These are phyloP conservation scores for Digitonthophagus gazella DNA, from an alignment of 2,888 invertebrate species.

Conservation along the genomic window DNA sequence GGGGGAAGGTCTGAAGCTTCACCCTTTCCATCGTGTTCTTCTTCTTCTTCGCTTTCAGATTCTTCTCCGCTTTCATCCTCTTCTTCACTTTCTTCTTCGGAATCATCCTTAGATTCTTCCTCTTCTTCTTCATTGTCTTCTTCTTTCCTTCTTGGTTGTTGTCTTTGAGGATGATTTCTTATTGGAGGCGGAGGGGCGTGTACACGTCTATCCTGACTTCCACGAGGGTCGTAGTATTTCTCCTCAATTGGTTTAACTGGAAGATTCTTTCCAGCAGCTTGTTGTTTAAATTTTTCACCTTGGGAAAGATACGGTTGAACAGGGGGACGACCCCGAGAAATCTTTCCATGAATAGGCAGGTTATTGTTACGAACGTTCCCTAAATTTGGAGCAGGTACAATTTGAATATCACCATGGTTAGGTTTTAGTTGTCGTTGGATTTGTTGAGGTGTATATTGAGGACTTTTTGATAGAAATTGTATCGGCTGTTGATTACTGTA, in stretches of 20 bases:
- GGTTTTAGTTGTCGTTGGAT: background rate
- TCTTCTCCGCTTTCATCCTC: constrained; percentile 29
- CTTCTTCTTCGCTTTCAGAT: constrained; percentile 27
- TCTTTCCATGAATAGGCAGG: background rate
- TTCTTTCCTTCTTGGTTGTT: constrained; percentile 25
- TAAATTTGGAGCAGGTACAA: background rate
- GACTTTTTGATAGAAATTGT: background rate
- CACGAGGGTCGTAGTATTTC: background rate
- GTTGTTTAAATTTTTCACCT: background rate
- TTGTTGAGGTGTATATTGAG: background rate
- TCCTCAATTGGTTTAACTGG: background rate
- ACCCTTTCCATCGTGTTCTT: constrained; percentile 27
- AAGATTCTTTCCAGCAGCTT: background rate
- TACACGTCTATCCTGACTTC: background rate
- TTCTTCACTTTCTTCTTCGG: constrained; percentile 30
- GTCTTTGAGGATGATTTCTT: constrained; percentile 11
- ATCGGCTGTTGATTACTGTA: background rate
- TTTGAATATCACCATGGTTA: background rate
- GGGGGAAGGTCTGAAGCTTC: constrained; percentile 26
- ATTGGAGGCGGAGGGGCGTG: background rate
- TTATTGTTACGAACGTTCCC: background rate
- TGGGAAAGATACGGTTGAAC: background rate
- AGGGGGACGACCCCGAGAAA: background rate
- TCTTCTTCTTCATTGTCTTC: constrained; percentile 28
- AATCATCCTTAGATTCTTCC: constrained; percentile 26